phyloP scores from a whole-genome alignment of 2,113 vertebrate species.

The Noturus placidus region DNA sequence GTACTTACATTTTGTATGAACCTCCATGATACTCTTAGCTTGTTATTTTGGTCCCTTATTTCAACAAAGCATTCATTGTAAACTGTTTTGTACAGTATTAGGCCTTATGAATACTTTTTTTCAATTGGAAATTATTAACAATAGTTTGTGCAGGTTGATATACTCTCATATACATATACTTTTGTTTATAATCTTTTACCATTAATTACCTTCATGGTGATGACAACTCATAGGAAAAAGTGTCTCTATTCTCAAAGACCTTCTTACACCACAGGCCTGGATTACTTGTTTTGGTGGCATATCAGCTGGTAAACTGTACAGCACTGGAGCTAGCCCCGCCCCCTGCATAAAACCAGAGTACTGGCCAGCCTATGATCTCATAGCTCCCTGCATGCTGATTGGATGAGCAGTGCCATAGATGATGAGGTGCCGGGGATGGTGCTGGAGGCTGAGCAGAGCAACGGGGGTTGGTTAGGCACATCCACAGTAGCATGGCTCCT shows the following conservation, averaged over 20 bases:
- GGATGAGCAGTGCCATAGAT: constrained; percentile 61
- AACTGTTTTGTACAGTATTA: not conserved
- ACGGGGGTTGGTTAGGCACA: constrained; percentile 67
- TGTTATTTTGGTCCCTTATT: constrained; percentile 3
- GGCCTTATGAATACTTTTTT: not conserved
- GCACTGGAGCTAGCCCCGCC: constrained; percentile 31
- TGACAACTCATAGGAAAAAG: not conserved
- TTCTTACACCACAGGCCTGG: constrained; percentile 12
- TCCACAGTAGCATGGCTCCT: constrained; percentile 66
- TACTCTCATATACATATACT: not conserved
- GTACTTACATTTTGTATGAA: constrained; percentile 51
- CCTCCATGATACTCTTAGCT: constrained; percentile 51
- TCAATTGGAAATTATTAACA: not conserved
- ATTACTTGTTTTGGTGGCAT: constrained; percentile 17
- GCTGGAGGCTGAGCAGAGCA: constrained; percentile 70
- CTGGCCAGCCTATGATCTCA: constrained; percentile 79
- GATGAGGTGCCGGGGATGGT: constrained; percentile 67
- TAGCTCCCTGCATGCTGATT: constrained; percentile 65
- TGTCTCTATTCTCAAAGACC: constrained; percentile 26
- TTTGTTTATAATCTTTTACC: constrained; percentile 1
- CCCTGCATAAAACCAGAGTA: constrained; percentile 67
- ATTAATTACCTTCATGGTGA: not conserved
- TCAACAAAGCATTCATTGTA: not conserved
- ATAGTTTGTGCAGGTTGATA: not conserved
- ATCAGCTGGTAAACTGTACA: constrained; percentile 27